phyloP scores from a whole-genome alignment of 2,888 invertebrate genomes.

The Dasypogon diadema region DNA sequence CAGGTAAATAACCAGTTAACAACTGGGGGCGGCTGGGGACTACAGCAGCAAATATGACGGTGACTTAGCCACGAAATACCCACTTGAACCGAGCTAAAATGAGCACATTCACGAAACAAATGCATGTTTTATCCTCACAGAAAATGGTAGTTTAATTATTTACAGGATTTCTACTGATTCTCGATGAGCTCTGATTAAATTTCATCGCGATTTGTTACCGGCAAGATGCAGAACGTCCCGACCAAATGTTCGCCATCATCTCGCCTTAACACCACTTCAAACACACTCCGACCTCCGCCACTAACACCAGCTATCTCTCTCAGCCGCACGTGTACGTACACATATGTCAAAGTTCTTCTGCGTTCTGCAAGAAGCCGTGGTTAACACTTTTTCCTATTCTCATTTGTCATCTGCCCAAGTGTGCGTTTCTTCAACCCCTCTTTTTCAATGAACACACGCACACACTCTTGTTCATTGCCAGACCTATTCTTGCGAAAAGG shows the following conservation, averaged over 20 bases:
- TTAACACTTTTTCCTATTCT: too few relatives aligned
- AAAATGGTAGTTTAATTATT: background rate
- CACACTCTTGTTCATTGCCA: background rate
- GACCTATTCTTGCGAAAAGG: background rate
- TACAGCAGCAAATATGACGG: slow-evolving; percentile 4
- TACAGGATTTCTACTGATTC: background rate
- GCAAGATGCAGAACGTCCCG: slow-evolving; percentile 50
- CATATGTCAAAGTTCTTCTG: too few relatives aligned
- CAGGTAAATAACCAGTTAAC: slow-evolving; percentile 38
- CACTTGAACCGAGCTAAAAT: slow-evolving; percentile 1
- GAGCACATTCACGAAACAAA: slow-evolving; percentile 18
- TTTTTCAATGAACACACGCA: background rate
- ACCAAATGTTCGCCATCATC: slow-evolving; percentile 57
- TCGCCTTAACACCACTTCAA: slow-evolving; percentile 21
- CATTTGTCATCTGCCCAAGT: too few relatives aligned
- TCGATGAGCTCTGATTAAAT: background rate
- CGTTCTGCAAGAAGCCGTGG: too few relatives aligned
- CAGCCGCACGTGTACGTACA: background rate
- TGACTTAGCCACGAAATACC: slow-evolving; percentile 6
- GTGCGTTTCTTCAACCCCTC: background rate
- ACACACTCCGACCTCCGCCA: slow-evolving; percentile 5
- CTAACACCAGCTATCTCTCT: background rate
- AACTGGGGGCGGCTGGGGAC: slow-evolving; percentile 34
- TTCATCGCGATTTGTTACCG: slow-evolving; percentile 50
- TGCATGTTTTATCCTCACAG: background rate